phyloP scores from a whole-genome alignment of 2,888 invertebrate species.

The Plutella xylostella region DNA sequence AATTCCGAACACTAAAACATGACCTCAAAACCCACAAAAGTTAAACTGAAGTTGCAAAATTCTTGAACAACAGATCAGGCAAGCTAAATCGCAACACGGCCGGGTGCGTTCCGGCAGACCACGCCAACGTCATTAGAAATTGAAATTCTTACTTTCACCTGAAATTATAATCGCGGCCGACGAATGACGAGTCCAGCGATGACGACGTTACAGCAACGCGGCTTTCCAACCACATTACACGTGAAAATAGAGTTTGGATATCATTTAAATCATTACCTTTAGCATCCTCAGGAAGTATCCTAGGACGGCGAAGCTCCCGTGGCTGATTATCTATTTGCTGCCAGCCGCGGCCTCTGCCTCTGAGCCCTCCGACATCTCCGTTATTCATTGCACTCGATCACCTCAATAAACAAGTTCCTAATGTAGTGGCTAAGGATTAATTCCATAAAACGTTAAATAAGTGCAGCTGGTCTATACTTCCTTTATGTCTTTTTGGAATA shows the following conservation, averaged over 20 bases:
- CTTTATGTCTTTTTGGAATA: slow-evolving; percentile 19
- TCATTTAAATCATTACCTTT: slow-evolving; percentile 32
- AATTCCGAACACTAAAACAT: too few species aligned
- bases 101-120: slow-evolving; percentile 40
- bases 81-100: slow-evolving; percentile 18
- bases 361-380: slow-evolving; percentile 61
- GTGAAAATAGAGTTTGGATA: neutral
- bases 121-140: slow-evolving; percentile 56
- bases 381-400: slow-evolving; percentile 58
- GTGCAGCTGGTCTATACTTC: slow-evolving; percentile 17
- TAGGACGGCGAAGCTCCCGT: slow-evolving; percentile 58
- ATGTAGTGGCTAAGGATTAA: slow-evolving; percentile 30
- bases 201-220: slow-evolving; percentile 32
- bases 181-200: slow-evolving; percentile 23
- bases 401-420: slow-evolving; percentile 25
- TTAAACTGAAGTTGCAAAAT: neutral
- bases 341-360: slow-evolving; percentile 66
- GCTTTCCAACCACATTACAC: neutral
- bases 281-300: slow-evolving; percentile 40
- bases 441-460: slow-evolving; percentile 43
- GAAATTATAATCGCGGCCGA: slow-evolving; percentile 28
- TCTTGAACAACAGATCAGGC: neutral
- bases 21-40: slow-evolving; percentile 9
- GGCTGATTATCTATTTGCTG: slow-evolving; percentile 57
- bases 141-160: slow-evolving; percentile 64